Evolutionary conservation across 2,797 vertebrate species (phyloP).

Genomic region (Anguilla marmorata): DNA sequence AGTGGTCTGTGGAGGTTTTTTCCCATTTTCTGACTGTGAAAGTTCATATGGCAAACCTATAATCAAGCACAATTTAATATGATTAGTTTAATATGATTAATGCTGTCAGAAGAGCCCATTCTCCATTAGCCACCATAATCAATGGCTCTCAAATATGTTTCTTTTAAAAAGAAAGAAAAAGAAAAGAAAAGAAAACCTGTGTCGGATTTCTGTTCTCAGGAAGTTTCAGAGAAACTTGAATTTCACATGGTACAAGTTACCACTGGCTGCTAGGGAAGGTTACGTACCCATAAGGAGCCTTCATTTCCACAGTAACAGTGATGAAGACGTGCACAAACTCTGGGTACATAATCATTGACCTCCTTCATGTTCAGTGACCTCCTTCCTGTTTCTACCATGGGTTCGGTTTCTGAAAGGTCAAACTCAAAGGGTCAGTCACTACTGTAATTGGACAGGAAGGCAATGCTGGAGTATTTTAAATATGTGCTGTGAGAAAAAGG

Average conservation of each 20-base stretch:
- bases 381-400: no score
- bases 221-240: not conserved
- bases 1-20: slow-evolving; percentile 23
- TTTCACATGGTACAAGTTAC: not conserved
- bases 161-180: not conserved
- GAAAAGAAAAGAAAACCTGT: not conserved
- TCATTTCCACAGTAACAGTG: not conserved
- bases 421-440: not conserved
- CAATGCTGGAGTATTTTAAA: not conserved
- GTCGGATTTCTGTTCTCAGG: not conserved
- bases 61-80: slow-evolving; percentile 41
- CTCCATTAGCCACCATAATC: not conserved
- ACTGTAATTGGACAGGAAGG: not conserved
- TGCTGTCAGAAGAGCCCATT: not conserved
- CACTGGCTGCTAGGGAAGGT: not conserved
- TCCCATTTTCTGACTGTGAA: slow-evolving; percentile 28
- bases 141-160: not conserved
- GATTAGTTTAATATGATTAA: slow-evolving; percentile 13
- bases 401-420: not conserved
- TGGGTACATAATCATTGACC: not conserved
- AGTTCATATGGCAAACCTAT: slow-evolving; percentile 15
- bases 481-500: no score
- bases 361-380: not conserved
- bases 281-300: not conserved
- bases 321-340: not conserved